Evolutionary conservation across 2,888 invertebrate species (phyloP).

Genomic region (Meliscaeva auricollis): DNA sequence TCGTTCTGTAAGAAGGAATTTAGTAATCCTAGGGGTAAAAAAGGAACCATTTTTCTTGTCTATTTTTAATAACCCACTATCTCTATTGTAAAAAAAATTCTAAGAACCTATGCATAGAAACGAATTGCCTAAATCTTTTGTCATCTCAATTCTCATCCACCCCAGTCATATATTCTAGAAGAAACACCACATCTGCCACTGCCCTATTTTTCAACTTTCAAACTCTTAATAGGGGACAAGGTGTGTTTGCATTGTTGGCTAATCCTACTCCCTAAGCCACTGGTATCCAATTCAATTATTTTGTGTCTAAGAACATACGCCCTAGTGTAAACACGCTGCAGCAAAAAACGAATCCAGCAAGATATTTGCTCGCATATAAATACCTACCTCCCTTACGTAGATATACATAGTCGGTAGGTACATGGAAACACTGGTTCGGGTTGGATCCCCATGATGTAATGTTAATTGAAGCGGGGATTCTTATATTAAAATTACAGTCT

Average conservation of each 20-base stretch:
- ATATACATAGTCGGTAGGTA: too few species aligned
- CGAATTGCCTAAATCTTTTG: background rate
- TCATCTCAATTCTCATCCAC: background rate
- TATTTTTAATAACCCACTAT: background rate
- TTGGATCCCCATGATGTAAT: conserved; percentile 36
- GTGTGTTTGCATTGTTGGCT: conserved; percentile 26
- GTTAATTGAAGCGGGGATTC: conserved; percentile 65
- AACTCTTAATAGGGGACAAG: conserved; percentile 29
- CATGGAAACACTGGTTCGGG: conserved; percentile 25
- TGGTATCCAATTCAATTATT: conserved; percentile 62
- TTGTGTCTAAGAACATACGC: conserved; percentile 44
- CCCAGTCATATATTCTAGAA: background rate
- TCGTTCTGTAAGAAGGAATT: background rate
- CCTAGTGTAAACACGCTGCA: conserved; percentile 46
- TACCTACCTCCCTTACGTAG: conserved; percentile 6
- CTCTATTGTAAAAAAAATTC: background rate
- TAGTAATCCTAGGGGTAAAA: background rate
- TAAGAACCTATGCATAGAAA: too few species aligned
- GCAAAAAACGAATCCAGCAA: conserved; percentile 23
- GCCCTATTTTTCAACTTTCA: conserved; percentile 1
- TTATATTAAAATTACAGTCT: conserved; percentile 70
- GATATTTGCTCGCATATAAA: background rate
- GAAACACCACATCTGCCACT: background rate
- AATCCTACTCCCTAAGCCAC: conserved; percentile 49
- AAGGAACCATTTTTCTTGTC: background rate